These are phyloP conservation scores for Diloba caeruleocephala DNA, from an alignment of 2,888 invertebrate species.

Conservation along the genomic window DNA sequence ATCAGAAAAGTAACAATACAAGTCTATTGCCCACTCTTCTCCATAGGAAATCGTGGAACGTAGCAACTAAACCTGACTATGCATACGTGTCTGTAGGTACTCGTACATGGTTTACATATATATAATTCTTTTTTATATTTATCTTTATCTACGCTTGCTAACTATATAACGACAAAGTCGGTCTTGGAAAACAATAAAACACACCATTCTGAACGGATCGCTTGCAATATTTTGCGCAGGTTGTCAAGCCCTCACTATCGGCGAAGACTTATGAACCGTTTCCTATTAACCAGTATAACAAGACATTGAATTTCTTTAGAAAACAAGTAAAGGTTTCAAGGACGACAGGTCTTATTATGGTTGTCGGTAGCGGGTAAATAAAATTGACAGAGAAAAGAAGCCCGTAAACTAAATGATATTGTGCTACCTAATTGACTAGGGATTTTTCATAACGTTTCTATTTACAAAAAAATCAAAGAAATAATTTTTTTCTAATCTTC, in stretches of 20 bases:
- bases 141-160: too few species aligned
- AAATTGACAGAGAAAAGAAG: slow-evolving; percentile 41
- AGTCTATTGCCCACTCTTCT: too few species aligned
- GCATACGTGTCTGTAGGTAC: too few species aligned
- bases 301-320: slow-evolving; percentile 32
- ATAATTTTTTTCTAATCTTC: too few species aligned
- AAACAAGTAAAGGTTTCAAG: slow-evolving; percentile 7
- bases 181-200: slow-evolving; percentile 49
- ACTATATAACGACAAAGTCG: slow-evolving; percentile 23
- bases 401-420: slow-evolving; percentile 31
- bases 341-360: slow-evolving; percentile 21
- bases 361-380: slow-evolving; percentile 38
- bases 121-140: too few species aligned
- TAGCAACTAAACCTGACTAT: too few species aligned
- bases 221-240: slow-evolving; percentile 52
- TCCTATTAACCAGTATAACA: slow-evolving; percentile 33
- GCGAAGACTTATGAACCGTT: slow-evolving; percentile 51
- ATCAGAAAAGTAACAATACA: too few species aligned
- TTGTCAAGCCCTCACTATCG: slow-evolving; percentile 49
- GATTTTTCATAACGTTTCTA: slow-evolving; percentile 23
- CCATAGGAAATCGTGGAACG: too few species aligned
- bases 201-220: slow-evolving; percentile 34
- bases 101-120: too few species aligned
- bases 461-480: slow-evolving; percentile 1
- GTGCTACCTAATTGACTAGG: slow-evolving; percentile 47